Evolutionary conservation across 2,113 vertebrate species (phyloP).

Genomic region (Cepphus grylle): DNA sequence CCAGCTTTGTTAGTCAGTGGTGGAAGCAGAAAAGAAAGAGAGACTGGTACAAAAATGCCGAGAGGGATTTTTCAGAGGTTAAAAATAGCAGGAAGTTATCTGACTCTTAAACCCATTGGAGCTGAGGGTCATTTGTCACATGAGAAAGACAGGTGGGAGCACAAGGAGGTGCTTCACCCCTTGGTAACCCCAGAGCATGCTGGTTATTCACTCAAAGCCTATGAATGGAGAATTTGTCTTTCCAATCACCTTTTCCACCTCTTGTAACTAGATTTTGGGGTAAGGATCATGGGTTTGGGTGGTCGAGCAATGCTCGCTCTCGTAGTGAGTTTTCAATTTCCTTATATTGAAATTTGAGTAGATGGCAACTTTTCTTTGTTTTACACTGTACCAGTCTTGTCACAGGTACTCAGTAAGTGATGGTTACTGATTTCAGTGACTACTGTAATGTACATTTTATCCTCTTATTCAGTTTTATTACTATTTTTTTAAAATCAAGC

Average conservation of each 20-base stretch:
- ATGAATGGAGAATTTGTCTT: not conserved
- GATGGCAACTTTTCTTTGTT: not conserved
- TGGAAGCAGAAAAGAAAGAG: not conserved
- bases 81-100: not conserved
- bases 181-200: not conserved
- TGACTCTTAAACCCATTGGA: not conserved
- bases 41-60: not conserved
- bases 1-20: not conserved
- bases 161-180: not conserved
- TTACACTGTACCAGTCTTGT: not conserved
- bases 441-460: not conserved
- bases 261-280: not conserved
- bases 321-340: not conserved
- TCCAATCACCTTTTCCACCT: not conserved
- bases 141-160: not conserved
- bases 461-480: not conserved
- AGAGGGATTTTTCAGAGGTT: not conserved
- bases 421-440: not conserved
- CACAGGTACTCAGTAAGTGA: not conserved
- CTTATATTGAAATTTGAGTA: not conserved
- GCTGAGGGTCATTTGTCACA: not conserved
- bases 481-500: not conserved
- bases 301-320: not conserved
- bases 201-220: not conserved
- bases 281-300: not conserved